Base-by-base conservation (phyloP, 1,140 invertebrate genomes). In the Drosophila ercepeae region DNA sequence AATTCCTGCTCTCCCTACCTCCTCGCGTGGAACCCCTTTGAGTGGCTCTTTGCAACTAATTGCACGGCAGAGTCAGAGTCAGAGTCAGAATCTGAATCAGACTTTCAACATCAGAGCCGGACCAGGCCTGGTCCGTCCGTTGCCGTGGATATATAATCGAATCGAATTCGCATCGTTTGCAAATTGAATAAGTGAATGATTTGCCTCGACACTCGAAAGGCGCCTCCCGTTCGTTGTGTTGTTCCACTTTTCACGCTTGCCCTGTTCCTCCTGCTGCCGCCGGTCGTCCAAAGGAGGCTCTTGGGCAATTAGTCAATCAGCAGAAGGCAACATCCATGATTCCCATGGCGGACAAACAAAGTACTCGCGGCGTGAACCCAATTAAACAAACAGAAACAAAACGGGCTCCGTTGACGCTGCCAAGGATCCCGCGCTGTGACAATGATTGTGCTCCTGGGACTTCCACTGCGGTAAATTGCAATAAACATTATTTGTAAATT, bases 251-350 rank as follows among this genome's bases (percentile, higher is more conserved):
- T n/a, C n/a, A n/a, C n/a, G n/a, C n/a, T n/a, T n/a, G n/a, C n/a
- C 19, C 59, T 6, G 9, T 7, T 5, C 21, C 23, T 23, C 1
- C n/a, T 27, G 13, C 45, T 14, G 32, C 1, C 32, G 3, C 11
- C 2, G 32, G 32, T 3, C 11, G 3, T 34, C 8, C 32, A n/a
- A 34, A 16, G 36, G 36, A 14, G 36, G 5, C 45, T 29, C 19
- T 76, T 57, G 71, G 34, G 42, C 81, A 84, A 84, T 84, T 84
- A 84, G 81, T 86, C 79, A 75, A 79, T 86, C 75, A 54, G 67
- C 71, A 64, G 55, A 59, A 60, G 65, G 73, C 57, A 68, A 46
- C 68, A 39, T 42, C 34, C 65, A 25, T 4, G 41, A 57, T 48
- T 68, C 42, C 64, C 51, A 32, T 57, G 19, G 64, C 52, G 64